Percentiles rank a stretch among this genome's conserved stretches.
Evolutionary conservation across 2,113 vertebrate species (phyloP).

Genomic region (Pteruthius melanotis): DNA sequence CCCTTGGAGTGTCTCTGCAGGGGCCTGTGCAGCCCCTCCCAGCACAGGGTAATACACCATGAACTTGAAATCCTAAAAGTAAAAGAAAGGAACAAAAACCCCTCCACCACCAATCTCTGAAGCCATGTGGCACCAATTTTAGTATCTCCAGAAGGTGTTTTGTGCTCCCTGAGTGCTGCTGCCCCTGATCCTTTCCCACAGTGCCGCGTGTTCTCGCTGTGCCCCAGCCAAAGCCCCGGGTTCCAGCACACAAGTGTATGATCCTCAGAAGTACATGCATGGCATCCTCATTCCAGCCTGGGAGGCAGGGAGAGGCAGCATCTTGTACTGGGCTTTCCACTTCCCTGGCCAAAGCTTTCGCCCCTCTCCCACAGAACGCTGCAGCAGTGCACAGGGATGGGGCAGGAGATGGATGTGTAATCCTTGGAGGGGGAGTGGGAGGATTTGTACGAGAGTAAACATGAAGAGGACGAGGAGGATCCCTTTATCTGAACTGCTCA

Average conservation of each 20-base stretch:
- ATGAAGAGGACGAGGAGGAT: not conserved
- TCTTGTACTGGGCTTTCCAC: rapidly evolving
- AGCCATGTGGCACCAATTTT: not conserved
- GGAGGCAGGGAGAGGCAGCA: not conserved
- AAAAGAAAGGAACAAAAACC: not conserved
- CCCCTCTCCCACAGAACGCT: not conserved
- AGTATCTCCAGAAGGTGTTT: not conserved
- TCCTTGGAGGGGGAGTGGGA: not conserved
- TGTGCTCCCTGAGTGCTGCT: not conserved
- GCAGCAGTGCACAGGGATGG: rapidly evolving
- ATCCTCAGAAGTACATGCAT: rapidly evolving
- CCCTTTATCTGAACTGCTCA: not conserved
- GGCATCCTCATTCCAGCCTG: not conserved
- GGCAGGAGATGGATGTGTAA: not conserved
- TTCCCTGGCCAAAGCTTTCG: not conserved
- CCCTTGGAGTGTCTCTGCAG: not conserved
- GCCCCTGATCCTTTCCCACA: not conserved
- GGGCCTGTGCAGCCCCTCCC: not conserved
- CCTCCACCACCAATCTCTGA: rapidly evolving
- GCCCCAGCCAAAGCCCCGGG: not conserved
- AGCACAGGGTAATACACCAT: not conserved
- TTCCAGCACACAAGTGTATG: not conserved
- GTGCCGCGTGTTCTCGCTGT: rapidly evolving
- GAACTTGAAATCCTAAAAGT: not conserved
- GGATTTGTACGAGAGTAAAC: not conserved